These are phyloP conservation scores for Pristionchus entomophagus DNA, from an alignment of 2,888 invertebrate species.

Conservation along the genomic window DNA sequence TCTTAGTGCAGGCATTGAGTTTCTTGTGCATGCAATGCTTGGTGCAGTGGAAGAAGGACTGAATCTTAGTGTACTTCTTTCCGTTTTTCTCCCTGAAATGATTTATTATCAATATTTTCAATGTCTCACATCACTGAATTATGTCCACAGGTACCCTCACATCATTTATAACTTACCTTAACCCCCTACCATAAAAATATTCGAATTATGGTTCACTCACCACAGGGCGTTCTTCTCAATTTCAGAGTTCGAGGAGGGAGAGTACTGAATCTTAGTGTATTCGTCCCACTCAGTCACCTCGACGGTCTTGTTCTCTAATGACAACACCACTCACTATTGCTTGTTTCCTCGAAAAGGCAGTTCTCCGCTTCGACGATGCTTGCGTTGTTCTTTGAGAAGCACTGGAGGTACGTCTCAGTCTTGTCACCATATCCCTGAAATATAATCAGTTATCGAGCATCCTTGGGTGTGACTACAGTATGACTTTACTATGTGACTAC, in stretches of 20 bases:
- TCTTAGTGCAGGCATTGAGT: not conserved
- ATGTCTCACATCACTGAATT: too few species aligned
- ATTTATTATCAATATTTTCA: too few species aligned
- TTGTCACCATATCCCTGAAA: not conserved
- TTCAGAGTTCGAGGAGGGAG: too few species aligned
- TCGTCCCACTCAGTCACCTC: not conserved
- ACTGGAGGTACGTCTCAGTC: not conserved
- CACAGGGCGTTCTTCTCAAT: not conserved
- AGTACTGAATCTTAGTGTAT: not conserved
- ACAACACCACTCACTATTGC: not conserved
- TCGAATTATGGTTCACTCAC: not conserved
- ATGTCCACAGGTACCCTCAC: too few species aligned
- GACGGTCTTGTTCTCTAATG: not conserved
- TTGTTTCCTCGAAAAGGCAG: not conserved
- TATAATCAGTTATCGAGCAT: not conserved
- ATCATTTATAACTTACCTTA: too few species aligned
- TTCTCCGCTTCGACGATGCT: not conserved
- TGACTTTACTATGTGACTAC: too few species aligned
- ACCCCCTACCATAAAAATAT: not conserved
- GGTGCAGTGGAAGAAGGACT: conserved; percentile 38
- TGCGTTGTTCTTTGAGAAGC: not conserved
- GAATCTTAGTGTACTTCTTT: not conserved
- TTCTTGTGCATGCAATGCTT: conserved; percentile 43
- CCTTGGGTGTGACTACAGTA: too few species aligned
- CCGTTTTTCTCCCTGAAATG: not conserved